Percentiles rank a stretch among this genome's conserved stretches.
Evolutionary conservation across 30 jellyfish, hydroid and myxozoan genomes (phyloP).

Genomic region (Euphysa ruthae): DNA sequence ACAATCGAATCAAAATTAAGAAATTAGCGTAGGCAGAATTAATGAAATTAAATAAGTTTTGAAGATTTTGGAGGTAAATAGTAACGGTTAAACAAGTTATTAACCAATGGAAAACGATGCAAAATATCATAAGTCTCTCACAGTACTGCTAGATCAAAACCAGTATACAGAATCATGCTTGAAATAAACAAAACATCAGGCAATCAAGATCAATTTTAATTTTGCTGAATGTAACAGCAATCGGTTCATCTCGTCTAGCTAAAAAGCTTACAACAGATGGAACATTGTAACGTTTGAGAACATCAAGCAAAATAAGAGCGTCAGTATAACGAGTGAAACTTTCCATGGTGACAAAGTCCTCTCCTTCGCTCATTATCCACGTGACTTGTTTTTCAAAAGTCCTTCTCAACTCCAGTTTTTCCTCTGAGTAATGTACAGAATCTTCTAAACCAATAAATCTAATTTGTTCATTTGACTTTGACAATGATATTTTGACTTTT

Average conservation of each 20-base stretch:
- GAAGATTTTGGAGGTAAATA: no score
- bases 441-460: conserved; percentile 2
- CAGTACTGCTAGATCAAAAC: no score
- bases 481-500: not conserved
- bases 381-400: conserved; percentile 76
- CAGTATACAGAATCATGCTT: conserved; percentile 61
- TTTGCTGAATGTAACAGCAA: conserved; percentile 88
- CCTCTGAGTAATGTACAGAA: not conserved
- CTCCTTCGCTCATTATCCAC: conserved; percentile 97
- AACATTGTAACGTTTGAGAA: conserved; percentile 66
- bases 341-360: conserved; percentile 86
- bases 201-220: conserved; percentile 82
- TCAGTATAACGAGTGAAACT: conserved; percentile 68
- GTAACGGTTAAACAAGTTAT: no score
- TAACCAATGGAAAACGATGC: no score
- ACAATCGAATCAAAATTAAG: no score
- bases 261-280: conserved; percentile 93
- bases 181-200: conserved; percentile 85
- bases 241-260: conserved; percentile 88
- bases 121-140: no score
- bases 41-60: no score
- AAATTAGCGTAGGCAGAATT: no score
- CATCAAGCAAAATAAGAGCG: conserved; percentile 80
- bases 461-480: not conserved
- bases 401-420: conserved; percentile 34